Base-by-base conservation (phyloP, 2,888 invertebrate genomes). In the Diarsia mendica region DNA sequence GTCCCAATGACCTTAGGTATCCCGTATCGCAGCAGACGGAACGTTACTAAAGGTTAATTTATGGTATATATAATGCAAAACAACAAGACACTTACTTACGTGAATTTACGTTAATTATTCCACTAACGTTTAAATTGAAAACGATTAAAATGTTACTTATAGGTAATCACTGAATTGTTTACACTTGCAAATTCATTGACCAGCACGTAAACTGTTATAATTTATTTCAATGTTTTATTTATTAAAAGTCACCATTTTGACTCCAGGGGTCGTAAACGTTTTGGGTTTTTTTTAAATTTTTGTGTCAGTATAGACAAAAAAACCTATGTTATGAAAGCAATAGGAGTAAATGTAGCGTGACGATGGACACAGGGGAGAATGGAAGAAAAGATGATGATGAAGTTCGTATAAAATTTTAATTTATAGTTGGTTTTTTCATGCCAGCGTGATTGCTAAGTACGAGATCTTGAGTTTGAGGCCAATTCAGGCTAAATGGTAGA, bases 201-300 rank as follows among this genome's bases (percentile, higher is more conserved):
- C 46, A n/a, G n/a, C n/a, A 58, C 46, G 67, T 69, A 49, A 65
- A 73, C 68, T 20, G 65, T 73, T 76, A 77, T 82, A 85, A 67
- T 72, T 72, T 63, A 72, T 67, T 61, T 23, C 75, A 79, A 86
- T 90, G 88, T 89, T 90, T 92, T 88, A 90, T 92, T 92, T 90
- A 92, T 90, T 85, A 83, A 55, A n/a, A 53, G 82, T 77, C 87
- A 75, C 76, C 89, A 87, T 82, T 80, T 81, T 85, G 87, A 90
- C 89, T 66, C 63, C 90, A 92, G 91, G 61, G 49, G 72, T 82
- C 13, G 44, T 13, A 15, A 90, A 92, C 91, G 72, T 88, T 92
- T 72, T 65, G 28, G n/a, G 28, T 28, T 28, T 28, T 28, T 28
- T 28, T 28, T 15, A 0, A 44, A 23, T 20, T 39, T 39, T 28